Evolutionary conservation across 2,113 vertebrate species (phyloP), one percentile per base, ranked within the genome.

Genomic region (Ariopsis seemanni): DNA sequence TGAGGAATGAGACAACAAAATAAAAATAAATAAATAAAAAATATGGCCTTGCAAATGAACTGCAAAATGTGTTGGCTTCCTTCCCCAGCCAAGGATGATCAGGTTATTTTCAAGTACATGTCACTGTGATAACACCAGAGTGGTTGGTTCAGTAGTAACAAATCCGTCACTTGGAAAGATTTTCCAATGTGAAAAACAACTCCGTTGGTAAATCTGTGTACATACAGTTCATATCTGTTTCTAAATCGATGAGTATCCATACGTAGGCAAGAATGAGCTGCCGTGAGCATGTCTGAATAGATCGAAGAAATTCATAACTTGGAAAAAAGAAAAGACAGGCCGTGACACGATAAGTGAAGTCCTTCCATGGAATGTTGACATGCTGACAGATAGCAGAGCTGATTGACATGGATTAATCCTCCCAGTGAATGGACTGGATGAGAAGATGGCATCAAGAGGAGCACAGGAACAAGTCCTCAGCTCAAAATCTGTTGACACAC

Each of bases 311-410:
- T 9, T 7, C 52, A 12, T 62, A 82, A 48, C 30, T 9, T 18
- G 8, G 27, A 57, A 12, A 48, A 50, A 67, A n/a, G 81, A 15
- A 65, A 52, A 74, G 57, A 15, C 52, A 48, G 7, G 55, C 30
- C 52, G n/a, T 7, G 57, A 18, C 85, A 18, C 48, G 71, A 63
- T 60, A 42, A 42, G 42, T 42, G 42, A 22, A 82, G 71, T 30
- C 25, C 82, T 30, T 69, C 91, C 93, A 91, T 90, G 18, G 72
- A 65, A 82, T 50, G 60, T 60, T 50, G 79, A 82, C 79, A 60
- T 62, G 57, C 57, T 6, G 30, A 42, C 81, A 65, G 81, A 65
- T 82, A 82, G 60, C 81, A 50, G 81, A 63, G 22, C 34, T 50
- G 30, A 82, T 48, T 42, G 34, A 82, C 50, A 65, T n/a, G 81